Evolutionary conservation across 2,888 invertebrate genomes (phyloP).

Genomic region (Agriopis aurantiaria): DNA sequence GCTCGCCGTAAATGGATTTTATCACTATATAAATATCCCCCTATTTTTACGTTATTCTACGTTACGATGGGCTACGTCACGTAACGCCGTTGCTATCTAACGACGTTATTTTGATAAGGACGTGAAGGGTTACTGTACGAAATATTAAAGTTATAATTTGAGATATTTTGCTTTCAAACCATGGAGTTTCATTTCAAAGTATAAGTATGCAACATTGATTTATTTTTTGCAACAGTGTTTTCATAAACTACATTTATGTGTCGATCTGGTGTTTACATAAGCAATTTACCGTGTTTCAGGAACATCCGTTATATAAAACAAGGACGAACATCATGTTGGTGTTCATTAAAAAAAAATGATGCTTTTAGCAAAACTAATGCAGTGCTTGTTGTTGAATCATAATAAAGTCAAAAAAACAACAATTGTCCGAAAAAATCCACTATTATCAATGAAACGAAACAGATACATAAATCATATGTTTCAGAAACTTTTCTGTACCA

Average conservation of each 20-base stretch:
- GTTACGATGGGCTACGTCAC: conserved; percentile 61
- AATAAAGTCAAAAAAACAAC: no score
- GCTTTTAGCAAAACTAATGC: no score
- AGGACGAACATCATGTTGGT: no score
- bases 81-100: conserved; percentile 50
- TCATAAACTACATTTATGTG: no score
- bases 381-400: no score
- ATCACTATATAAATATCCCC: conserved; percentile 82
- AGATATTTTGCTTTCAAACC: not conserved
- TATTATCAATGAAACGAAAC: no score
- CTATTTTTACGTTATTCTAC: conserved; percentile 67
- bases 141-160: conserved; percentile 9
- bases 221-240: no score
- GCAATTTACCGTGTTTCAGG: no score
- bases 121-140: conserved; percentile 30
- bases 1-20: conserved; percentile 82
- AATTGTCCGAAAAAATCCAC: not conserved
- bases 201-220: no score
- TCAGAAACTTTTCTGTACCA: conserved; percentile 1
- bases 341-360: no score
- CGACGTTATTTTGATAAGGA: conserved; percentile 46
- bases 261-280: no score
- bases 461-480: not conserved
- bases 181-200: not conserved
- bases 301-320: no score